phyloP scores from a whole-genome alignment of 2,113 vertebrate species.

The Tragelaphus strepsiceros region DNA sequence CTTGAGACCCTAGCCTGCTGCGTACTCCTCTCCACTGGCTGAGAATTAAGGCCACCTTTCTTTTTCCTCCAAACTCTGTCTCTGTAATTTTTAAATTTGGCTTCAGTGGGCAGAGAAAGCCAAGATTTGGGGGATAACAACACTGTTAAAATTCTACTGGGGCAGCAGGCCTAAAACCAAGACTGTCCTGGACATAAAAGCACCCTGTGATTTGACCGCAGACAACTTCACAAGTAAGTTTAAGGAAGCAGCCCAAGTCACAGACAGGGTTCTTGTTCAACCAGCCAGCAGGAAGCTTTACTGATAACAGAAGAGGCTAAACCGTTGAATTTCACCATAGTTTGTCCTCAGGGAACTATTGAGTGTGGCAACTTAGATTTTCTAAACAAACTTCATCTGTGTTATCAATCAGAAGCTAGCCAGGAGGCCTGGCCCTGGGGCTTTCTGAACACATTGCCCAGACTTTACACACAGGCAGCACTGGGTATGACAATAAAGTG shows the following conservation, averaged over 20 bases:
- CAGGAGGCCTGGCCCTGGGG: background rate
- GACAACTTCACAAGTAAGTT: background rate
- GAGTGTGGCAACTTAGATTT: background rate
- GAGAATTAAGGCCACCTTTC: background rate
- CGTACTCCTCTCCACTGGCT: background rate
- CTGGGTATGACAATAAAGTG: background rate
- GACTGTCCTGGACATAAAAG: background rate
- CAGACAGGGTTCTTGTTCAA: background rate
- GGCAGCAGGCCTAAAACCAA: background rate
- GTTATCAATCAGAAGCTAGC: background rate
- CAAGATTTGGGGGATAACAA: background rate
- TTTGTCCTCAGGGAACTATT: background rate
- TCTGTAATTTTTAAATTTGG: background rate
- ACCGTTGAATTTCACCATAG: background rate
- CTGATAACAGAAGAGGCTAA: background rate
- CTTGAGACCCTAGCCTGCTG: background rate
- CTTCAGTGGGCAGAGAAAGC: background rate
- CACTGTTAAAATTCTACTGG: background rate
- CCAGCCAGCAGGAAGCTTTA: background rate
- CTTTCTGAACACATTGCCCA: background rate
- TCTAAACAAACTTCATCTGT: background rate
- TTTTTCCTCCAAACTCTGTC: background rate
- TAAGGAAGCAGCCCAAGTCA: background rate
- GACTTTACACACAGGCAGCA: background rate
- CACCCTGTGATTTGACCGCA: background rate